Conservation (phyloP, 30 jellyfish, hydroid and myxozoan species). For the Clytia hemisphaerica region DNA sequence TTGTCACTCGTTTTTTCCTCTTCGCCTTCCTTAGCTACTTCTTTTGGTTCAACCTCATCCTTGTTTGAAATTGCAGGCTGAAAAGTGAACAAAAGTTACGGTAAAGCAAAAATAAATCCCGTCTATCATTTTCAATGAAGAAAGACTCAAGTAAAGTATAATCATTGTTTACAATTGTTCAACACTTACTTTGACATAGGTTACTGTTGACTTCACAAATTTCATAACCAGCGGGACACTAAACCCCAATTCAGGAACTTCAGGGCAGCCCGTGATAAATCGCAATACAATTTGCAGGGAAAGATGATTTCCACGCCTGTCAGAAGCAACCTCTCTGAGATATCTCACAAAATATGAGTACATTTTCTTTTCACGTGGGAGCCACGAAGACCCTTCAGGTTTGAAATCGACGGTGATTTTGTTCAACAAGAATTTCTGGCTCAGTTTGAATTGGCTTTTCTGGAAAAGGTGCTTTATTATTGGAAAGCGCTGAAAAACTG, state of each 20-base stretch:
- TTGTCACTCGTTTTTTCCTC: background rate
- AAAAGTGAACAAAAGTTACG: too few species aligned
- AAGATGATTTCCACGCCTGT: slow-evolving; percentile 2
- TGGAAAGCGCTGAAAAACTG: slow-evolving; percentile 23
- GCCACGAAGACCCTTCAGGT: slow-evolving; percentile 35
- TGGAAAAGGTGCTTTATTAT: slow-evolving; percentile 16
- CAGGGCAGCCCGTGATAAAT: slow-evolving; percentile 33
- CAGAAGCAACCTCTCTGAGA: slow-evolving; percentile 43
- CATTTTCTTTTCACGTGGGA: slow-evolving; percentile 21
- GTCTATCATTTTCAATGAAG: too few species aligned
- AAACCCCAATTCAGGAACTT: too few species aligned
- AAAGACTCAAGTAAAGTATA: too few species aligned
- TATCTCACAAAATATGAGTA: slow-evolving; percentile 24
- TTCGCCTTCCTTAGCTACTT: too few species aligned
- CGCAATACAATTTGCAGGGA: slow-evolving; percentile 14
- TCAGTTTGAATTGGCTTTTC: slow-evolving; percentile 8
- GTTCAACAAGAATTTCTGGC: slow-evolving; percentile 17
- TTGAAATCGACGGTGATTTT: slow-evolving; percentile 28
- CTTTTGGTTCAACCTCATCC: too few species aligned
- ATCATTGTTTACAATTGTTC: too few species aligned
- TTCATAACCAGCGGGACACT: too few species aligned
- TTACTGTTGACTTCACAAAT: too few species aligned
- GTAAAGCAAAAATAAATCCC: too few species aligned
- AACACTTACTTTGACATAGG: too few species aligned
- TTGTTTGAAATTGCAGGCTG: too few species aligned